A percentile compares a stretch with the other conserved stretches of the same genome.
phyloP scores from a whole-genome alignment of 2,888 invertebrate species.

The Corbicula japonica region DNA sequence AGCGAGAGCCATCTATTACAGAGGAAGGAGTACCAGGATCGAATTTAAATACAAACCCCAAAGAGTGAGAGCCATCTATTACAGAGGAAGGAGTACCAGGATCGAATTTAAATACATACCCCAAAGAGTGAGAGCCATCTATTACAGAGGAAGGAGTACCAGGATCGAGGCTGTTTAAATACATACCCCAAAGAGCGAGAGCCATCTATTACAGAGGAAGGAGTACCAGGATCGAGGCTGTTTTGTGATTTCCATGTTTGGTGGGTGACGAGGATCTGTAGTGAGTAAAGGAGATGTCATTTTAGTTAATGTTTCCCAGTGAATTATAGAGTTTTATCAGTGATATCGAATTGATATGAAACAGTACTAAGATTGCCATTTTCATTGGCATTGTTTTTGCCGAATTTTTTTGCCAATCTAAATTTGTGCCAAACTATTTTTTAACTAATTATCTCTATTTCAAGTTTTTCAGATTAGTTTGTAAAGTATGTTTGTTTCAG shows the following conservation, averaged over 20 bases:
- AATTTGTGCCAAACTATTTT: too few relatives aligned
- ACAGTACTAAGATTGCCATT: too few relatives aligned
- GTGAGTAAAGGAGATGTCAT: not conserved
- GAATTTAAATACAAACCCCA: too few relatives aligned
- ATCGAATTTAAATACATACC: too few relatives aligned
- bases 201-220: conserved; percentile 96
- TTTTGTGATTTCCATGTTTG: conserved; percentile 87
- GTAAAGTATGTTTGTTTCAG: too few relatives aligned
- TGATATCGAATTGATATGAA: too few relatives aligned
- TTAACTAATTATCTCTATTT: too few relatives aligned
- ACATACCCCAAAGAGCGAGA: conserved; percentile 95
- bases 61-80: conserved; percentile 98
- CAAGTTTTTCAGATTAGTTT: too few relatives aligned
- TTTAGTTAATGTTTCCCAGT: too few relatives aligned
- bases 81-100: conserved; percentile 97
- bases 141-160: conserved; percentile 98
- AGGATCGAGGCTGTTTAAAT: conserved; percentile 97
- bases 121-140: conserved; percentile 97
- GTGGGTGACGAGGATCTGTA: conserved; percentile 66
- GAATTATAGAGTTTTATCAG: too few relatives aligned
- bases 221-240: conserved; percentile 98
- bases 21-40: conserved; percentile 97
- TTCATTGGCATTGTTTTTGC: too few relatives aligned
- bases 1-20: conserved; percentile 98
- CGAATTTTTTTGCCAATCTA: too few relatives aligned